These are phyloP conservation scores for Psittacula cyanocephala DNA, from an alignment of 2,113 vertebrate genomes.

Conservation along the genomic window DNA sequence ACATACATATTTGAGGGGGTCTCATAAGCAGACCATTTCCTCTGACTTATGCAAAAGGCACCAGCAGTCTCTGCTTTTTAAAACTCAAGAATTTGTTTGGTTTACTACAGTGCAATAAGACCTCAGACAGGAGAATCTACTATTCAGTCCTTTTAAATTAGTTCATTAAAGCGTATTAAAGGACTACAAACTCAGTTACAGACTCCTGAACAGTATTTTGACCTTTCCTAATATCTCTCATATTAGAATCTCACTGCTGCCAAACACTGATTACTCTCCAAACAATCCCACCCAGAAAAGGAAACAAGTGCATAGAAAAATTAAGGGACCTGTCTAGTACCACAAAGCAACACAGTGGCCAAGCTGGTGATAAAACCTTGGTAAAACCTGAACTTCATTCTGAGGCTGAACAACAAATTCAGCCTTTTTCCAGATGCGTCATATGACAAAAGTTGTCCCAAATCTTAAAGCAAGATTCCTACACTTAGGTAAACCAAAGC, in stretches of 20 bases:
- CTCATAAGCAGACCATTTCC: background rate
- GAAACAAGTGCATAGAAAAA: background rate
- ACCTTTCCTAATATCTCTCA: background rate
- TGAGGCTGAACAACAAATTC: background rate
- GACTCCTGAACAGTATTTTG: background rate
- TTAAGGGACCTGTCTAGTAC: background rate
- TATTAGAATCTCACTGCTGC: background rate
- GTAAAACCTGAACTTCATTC: background rate
- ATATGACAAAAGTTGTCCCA: background rate
- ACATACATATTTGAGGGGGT: background rate
- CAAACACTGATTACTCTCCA: background rate
- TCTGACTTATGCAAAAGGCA: background rate
- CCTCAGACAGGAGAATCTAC: background rate
- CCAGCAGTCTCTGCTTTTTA: background rate
- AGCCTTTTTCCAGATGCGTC: background rate
- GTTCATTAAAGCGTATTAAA: slow-evolving; percentile 4
- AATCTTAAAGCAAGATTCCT: background rate
- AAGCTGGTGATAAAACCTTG: background rate
- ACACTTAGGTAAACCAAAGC: background rate
- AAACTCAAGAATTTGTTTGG: background rate
- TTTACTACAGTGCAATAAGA: slow-evolving; percentile 14
- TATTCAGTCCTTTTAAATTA: background rate
- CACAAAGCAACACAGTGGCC: background rate
- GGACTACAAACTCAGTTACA: background rate
- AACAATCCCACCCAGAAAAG: background rate